Evolutionary conservation across 2,797 vertebrate species (phyloP).

Genomic region (Pangasius larnaudii): DNA sequence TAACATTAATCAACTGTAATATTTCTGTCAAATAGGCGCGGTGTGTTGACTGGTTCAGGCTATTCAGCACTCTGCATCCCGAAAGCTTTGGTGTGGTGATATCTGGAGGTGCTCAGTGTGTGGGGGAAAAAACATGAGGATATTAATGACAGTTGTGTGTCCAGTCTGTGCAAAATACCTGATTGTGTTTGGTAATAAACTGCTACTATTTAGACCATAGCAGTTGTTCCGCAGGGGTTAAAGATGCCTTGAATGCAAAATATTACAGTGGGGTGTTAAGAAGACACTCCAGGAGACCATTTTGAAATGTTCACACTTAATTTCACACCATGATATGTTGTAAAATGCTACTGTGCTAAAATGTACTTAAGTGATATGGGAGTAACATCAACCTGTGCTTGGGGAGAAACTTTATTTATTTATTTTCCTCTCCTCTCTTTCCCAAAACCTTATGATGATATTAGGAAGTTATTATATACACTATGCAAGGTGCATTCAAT

Average conservation of each 20-base stretch:
- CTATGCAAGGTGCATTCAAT: background rate
- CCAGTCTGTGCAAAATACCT: background rate
- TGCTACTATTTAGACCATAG: background rate
- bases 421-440: background rate
- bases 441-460: background rate
- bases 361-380: constrained; percentile 26
- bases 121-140: background rate
- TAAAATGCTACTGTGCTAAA: constrained; percentile 8
- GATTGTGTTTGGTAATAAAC: constrained; percentile 25
- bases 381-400: constrained; percentile 7
- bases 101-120: background rate
- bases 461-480: background rate
- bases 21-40: background rate
- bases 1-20: background rate
- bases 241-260: constrained; percentile 23
- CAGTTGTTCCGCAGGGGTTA: constrained; percentile 22
- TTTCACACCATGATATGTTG: constrained; percentile 40
- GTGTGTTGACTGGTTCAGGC: background rate
- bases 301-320: constrained; percentile 46
- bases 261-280: constrained; percentile 15
- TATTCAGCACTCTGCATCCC: background rate
- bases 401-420: background rate
- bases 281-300: constrained; percentile 32
- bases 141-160: constrained; percentile 5
- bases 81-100: background rate